Evolutionary conservation across 2,888 invertebrate genomes (phyloP).

Genomic region (Drosophila prolongata): DNA sequence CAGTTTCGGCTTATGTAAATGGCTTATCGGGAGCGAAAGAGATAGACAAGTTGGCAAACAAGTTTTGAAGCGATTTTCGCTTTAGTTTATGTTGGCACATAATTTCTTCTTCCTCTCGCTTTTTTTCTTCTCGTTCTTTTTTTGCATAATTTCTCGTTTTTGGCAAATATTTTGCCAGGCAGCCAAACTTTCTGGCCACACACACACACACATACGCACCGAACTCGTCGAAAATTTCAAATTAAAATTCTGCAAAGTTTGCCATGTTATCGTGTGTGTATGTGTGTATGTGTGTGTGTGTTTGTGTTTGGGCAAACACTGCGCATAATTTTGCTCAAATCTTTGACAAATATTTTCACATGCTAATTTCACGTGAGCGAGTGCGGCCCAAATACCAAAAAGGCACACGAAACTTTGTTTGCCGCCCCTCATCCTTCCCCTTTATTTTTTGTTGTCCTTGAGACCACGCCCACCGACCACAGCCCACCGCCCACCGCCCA

Average conservation of each 20-base stretch:
- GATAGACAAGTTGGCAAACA: constrained; percentile 66
- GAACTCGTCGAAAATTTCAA: constrained; percentile 70
- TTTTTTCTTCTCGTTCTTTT: constrained; percentile 11
- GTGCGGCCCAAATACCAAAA: constrained; percentile 49
- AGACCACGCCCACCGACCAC: constrained; percentile 1
- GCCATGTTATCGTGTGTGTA: constrained; percentile 25
- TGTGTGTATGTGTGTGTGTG: constrained; percentile 44
- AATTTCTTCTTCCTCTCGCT: constrained; percentile 48
- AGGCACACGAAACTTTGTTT: constrained; percentile 46
- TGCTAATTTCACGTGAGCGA: constrained; percentile 74
- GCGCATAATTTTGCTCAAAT: constrained; percentile 78
- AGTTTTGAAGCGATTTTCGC: constrained; percentile 70
- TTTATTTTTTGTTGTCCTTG: constrained; percentile 1
- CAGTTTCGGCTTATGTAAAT: constrained; percentile 68
- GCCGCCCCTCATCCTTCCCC: not conserved
- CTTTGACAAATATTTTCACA: constrained; percentile 81
- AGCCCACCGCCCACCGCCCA: not conserved
- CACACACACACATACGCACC: constrained; percentile 34
- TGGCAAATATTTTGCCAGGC: constrained; percentile 68
- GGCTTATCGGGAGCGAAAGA: constrained; percentile 52
- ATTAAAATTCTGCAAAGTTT: constrained; percentile 74
- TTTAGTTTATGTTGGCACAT: constrained; percentile 77
- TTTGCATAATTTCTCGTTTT: constrained; percentile 53
- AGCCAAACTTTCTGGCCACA: constrained; percentile 66
- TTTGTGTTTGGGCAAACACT: constrained; percentile 77